Evolutionary conservation across 64 coral and sea anemone genomes (phyloP), one percentile per base, ranked within the genome.

Genomic region (Acropora tenuis): DNA sequence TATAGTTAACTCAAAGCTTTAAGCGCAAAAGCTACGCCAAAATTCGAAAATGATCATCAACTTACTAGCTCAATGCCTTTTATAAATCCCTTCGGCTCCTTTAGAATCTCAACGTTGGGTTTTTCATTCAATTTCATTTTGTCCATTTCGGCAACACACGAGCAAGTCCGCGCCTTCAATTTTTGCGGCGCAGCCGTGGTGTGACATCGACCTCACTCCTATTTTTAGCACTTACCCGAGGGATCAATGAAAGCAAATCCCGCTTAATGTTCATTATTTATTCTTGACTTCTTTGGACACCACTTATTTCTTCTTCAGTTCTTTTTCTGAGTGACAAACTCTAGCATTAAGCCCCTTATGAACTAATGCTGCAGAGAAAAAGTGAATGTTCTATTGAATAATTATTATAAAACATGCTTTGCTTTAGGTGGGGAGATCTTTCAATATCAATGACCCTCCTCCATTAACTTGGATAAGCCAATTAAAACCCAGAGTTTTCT

Each of bases 51-150:
- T 73, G 48, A 19, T 41, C 6, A 47, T 6, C 8, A 53, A 96
- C 97, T 89, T 86, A 99, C 97, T 55, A 99, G 69, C 83, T 99
- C 97, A 45, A 99, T 93, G 74, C 90, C 75, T 86, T 99, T 99
- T 17, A 99, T 99, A 47, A 99, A 96, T 8, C 94, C 97, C 68
- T 93, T 93, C 17, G 97, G 97, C 53, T 99, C 97, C 88, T 99
- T 99, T 1, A 99, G 80, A 47, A 99, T 94, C 18, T 90, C 88
- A 5, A 86, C 42, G 79, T 99, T 99, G 2, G 92, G 57, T 67
- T 94, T 94, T 72, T 43, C 6, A 61, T 87, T 93, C 46, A 93
- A 71, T 85, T 85, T 72, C 15, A 47, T 18, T 8, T 0, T 5
- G 30, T 43, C 5, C 48, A 50, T 48, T 18, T 13, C 8, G 48